Percentiles rank a stretch among this genome's conserved stretches.
These are phyloP conservation scores for Tachina grossa DNA, from an alignment of 2,888 invertebrate genomes.

Conservation along the genomic window DNA sequence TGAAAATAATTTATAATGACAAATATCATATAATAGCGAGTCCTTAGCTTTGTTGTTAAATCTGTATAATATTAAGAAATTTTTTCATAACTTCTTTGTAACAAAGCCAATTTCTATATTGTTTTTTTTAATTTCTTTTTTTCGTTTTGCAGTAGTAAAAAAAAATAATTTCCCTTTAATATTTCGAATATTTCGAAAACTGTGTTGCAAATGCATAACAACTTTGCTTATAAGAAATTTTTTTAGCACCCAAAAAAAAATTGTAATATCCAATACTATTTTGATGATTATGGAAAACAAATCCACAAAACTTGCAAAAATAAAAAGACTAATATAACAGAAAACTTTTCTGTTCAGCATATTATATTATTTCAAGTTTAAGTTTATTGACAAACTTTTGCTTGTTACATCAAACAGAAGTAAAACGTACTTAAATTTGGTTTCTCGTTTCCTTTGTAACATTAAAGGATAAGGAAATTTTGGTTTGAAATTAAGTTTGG, in stretches of 20 bases:
- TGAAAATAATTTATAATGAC: no score
- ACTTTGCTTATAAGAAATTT: conserved; percentile 11
- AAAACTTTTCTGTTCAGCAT: conserved; percentile 37
- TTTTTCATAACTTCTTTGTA: no score
- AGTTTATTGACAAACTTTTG: conserved; percentile 78
- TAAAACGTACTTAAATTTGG: neutral
- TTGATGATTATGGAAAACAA: conserved; percentile 63
- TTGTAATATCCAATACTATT: conserved; percentile 48
- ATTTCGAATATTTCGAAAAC: no score
- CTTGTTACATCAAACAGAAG: conserved; percentile 12
- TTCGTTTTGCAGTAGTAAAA: no score
- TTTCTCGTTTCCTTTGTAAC: neutral
- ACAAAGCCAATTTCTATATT: no score
- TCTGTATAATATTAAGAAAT: no score
- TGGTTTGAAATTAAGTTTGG: no score
- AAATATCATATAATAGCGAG: no score
- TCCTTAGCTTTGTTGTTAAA: no score
- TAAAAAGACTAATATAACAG: conserved; percentile 33
- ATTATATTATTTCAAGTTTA: conserved; percentile 68
- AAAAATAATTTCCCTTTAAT: no score
- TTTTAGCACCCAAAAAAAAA: neutral
- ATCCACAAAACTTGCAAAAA: conserved; percentile 40
- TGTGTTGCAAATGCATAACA: no score
- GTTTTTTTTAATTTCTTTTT: no score
- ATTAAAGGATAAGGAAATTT: neutral